phyloP scores from a whole-genome alignment of 2,797 vertebrate genomes.

The Knipowitschia caucasica region DNA sequence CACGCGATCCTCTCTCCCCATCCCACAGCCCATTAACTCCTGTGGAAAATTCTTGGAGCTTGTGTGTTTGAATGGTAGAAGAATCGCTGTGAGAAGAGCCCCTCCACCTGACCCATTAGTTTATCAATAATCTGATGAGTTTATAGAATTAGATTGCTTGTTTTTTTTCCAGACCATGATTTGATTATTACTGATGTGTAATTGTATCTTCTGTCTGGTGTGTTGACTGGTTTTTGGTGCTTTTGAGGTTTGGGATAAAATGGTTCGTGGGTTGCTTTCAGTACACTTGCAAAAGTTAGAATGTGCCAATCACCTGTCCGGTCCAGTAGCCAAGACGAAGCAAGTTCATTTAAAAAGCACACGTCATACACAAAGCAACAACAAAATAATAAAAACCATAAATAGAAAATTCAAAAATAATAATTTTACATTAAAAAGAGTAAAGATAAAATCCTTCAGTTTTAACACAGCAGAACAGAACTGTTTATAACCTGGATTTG shows the following conservation, averaged over 20 bases:
- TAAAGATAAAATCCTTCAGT: no score
- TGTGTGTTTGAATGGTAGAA: conserved; percentile 26
- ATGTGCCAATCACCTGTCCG: conserved; percentile 36
- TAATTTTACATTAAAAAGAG: no score
- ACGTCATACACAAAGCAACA: no score
- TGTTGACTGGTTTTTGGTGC: conserved; percentile 21
- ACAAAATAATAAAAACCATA: no score
- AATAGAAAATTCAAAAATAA: no score
- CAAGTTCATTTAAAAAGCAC: no score
- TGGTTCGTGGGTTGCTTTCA: conserved; percentile 36
- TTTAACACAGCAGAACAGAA: no score
- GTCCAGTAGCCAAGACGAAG: no score
- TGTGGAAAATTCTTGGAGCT: conserved; percentile 45
- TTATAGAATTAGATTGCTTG: conserved; percentile 28
- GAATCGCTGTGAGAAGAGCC: conserved; percentile 30
- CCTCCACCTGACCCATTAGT: conserved; percentile 25
- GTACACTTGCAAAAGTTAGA: conserved; percentile 21
- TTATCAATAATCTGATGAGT: conserved; percentile 35
- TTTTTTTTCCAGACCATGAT: conserved; percentile 30
- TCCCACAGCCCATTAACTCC: conserved; percentile 54
- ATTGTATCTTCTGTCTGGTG: conserved; percentile 27
- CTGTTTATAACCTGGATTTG: no score
- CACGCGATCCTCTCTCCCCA: conserved; percentile 66
- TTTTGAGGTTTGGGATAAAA: conserved; percentile 28
- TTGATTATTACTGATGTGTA: conserved; percentile 46